These are phyloP conservation scores for Beaufortia kweichowensis DNA, from an alignment of 2,113 vertebrate species.

Conservation along the genomic window DNA sequence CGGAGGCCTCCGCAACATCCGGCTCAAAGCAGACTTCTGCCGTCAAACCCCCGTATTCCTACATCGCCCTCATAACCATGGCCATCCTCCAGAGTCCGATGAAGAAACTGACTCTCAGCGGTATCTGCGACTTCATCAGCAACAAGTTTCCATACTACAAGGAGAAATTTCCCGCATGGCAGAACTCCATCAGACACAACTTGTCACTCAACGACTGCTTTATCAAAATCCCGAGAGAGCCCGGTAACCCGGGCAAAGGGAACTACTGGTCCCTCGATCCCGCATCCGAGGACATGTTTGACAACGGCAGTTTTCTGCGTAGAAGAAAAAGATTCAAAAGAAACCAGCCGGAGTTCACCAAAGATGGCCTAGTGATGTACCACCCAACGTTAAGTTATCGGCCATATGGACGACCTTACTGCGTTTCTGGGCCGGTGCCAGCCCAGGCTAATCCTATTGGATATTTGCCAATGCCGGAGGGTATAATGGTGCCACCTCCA, in stretches of 20 bases:
- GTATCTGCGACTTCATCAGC: constrained; percentile 92
- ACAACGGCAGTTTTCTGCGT: constrained; percentile 88
- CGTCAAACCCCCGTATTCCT: constrained; percentile 87
- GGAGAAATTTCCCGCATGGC: constrained; percentile 89
- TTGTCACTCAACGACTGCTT: constrained; percentile 97
- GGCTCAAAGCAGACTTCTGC: constrained; percentile 50
- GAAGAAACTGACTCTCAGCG: constrained; percentile 86
- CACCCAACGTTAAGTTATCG: constrained; percentile 65
- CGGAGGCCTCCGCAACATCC: constrained; percentile 50
- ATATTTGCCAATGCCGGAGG: constrained; percentile 68
- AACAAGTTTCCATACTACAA: constrained; percentile 87
- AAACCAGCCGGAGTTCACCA: constrained; percentile 66
- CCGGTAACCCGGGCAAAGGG: constrained; percentile 93
- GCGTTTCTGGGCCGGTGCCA: constrained; percentile 61
- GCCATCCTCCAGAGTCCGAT: constrained; percentile 86
- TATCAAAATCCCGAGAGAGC: constrained; percentile 92
- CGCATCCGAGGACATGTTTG: constrained; percentile 90
- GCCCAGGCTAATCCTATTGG: constrained; percentile 61
- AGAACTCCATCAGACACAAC: constrained; percentile 96
- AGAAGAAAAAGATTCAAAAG: constrained; percentile 90
- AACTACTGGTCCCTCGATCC: constrained; percentile 94
- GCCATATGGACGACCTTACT: constrained; percentile 70
- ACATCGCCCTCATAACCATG: constrained; percentile 93
- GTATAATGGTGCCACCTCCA: constrained; percentile 56
- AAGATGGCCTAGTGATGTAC: constrained; percentile 73